These are phyloP conservation scores for Rhyzopertha dominica DNA, from an alignment of 1,140 invertebrate genomes.

Conservation along the genomic window DNA sequence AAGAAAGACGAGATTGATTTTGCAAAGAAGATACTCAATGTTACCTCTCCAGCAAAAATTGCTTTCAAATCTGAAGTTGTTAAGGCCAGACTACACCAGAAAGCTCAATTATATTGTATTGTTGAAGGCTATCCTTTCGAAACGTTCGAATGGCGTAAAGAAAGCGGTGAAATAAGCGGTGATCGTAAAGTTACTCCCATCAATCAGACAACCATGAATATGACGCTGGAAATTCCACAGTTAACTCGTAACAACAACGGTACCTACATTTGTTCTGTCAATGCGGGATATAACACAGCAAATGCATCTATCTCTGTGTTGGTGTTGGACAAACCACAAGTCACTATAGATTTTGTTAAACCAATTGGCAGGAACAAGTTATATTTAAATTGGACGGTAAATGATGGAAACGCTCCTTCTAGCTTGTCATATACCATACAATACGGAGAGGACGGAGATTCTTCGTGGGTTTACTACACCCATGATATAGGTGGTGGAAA, in stretches of 20 bases:
- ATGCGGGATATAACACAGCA: slow-evolving; percentile 37
- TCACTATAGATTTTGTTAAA: slow-evolving; percentile 68
- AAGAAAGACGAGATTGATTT: slow-evolving; percentile 34
- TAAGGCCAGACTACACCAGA: slow-evolving; percentile 49
- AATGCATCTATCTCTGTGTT: slow-evolving; percentile 51
- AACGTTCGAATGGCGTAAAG: slow-evolving; percentile 54
- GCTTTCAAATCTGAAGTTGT: slow-evolving; percentile 44
- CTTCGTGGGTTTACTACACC: slow-evolving; percentile 49
- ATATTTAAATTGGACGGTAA: slow-evolving; percentile 77
- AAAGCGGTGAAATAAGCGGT: slow-evolving; percentile 47
- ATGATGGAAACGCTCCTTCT: slow-evolving; percentile 68
- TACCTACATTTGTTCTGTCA: slow-evolving; percentile 54
- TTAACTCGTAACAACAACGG: slow-evolving; percentile 63
- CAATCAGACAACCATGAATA: slow-evolving; percentile 55
- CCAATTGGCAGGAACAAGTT: slow-evolving; percentile 68
- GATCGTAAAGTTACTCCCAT: slow-evolving; percentile 46
- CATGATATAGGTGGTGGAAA: slow-evolving; percentile 49
- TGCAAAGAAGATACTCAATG: slow-evolving; percentile 42
- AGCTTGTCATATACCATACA: slow-evolving; percentile 58
- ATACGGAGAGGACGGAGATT: slow-evolving; percentile 54
- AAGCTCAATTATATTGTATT: slow-evolving; percentile 51
- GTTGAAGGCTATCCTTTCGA: slow-evolving; percentile 56
- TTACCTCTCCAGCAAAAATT: slow-evolving; percentile 48
- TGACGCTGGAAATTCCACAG: slow-evolving; percentile 51
- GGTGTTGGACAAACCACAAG: slow-evolving; percentile 64